These are phyloP conservation scores for Solen grandis DNA, from an alignment of 1,140 invertebrate species.

Conservation along the genomic window DNA sequence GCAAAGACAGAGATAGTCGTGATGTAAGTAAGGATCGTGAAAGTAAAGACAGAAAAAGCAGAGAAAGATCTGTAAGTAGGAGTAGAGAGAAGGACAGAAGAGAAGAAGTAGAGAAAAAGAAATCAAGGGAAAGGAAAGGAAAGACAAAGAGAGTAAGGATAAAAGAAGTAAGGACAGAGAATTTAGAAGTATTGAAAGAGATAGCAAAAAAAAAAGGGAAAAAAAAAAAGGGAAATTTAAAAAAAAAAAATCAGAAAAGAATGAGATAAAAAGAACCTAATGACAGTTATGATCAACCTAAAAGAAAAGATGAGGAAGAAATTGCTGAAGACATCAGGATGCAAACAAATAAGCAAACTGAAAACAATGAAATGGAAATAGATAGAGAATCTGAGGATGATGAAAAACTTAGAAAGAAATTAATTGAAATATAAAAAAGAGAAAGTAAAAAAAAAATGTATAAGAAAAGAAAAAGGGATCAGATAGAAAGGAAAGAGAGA, in stretches of 20 bases:
- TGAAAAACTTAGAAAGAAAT: not conserved
- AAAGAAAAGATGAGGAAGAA: constrained; percentile 7
- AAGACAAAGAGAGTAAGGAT: not conserved
- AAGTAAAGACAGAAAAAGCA: constrained; percentile 8
- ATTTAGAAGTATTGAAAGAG: not conserved
- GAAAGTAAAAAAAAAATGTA: no score
- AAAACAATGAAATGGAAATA: not conserved
- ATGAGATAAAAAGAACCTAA: constrained; percentile 22
- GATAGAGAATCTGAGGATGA: not conserved
- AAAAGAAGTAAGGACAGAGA: constrained; percentile 21
- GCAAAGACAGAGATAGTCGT: constrained; percentile 15
- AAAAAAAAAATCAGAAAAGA: constrained; percentile 11
- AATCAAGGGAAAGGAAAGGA: not conserved
- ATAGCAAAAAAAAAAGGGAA: constrained; percentile 8
- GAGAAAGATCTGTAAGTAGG: not conserved
- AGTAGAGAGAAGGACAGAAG: not conserved
- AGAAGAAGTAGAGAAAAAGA: not conserved
- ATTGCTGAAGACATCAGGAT: no score
- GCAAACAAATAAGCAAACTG: no score
- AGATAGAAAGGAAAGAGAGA: not conserved
- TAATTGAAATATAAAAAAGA: not conserved
- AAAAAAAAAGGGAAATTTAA: constrained; percentile 4
- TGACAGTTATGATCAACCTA: constrained; percentile 2
- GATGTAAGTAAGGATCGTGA: not conserved
- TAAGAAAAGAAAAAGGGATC: no score